Evolutionary conservation across 2,113 vertebrate species (phyloP).

Genomic region (Labeo rohita): DNA sequence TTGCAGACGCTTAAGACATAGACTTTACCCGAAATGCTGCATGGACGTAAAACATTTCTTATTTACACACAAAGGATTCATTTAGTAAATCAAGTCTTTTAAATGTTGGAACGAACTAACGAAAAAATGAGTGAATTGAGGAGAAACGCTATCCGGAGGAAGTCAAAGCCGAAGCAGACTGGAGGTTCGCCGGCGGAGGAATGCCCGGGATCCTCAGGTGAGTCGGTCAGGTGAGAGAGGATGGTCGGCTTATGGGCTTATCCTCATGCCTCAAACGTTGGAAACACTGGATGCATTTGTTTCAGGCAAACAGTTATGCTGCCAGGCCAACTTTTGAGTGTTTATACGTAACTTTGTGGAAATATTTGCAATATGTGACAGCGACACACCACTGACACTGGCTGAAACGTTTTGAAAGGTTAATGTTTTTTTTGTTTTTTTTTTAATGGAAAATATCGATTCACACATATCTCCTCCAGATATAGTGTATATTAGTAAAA

Average conservation of each 20-base stretch:
- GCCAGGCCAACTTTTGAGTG: not conserved
- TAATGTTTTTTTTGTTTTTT: too few relatives aligned
- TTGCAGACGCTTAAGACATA: too few relatives aligned
- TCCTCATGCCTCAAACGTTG: not conserved
- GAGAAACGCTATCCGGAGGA: slow-evolving; percentile 57
- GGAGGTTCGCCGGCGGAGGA: slow-evolving; percentile 19
- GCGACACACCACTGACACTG: not conserved
- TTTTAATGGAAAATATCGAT: not conserved
- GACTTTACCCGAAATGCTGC: not conserved
- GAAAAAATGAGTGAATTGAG: slow-evolving; percentile 54
- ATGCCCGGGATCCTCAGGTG: slow-evolving; percentile 45
- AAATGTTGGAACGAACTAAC: slow-evolving; percentile 40
- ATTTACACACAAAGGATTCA: not conserved
- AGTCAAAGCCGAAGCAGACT: slow-evolving; percentile 17
- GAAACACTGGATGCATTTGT: not conserved
- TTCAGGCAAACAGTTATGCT: not conserved
- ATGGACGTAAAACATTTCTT: not conserved
- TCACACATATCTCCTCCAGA: not conserved
- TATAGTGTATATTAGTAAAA: not conserved
- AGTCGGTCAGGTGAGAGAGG: slow-evolving; percentile 9
- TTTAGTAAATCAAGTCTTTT: not conserved
- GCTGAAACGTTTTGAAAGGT: not conserved
- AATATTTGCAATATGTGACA: not conserved
- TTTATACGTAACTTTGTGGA: not conserved
- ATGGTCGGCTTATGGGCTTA: not conserved